Evolutionary conservation across 2,113 vertebrate species (phyloP), one percentile per base, ranked within the genome.

Genomic region (Brienomyrus longianalis): DNA sequence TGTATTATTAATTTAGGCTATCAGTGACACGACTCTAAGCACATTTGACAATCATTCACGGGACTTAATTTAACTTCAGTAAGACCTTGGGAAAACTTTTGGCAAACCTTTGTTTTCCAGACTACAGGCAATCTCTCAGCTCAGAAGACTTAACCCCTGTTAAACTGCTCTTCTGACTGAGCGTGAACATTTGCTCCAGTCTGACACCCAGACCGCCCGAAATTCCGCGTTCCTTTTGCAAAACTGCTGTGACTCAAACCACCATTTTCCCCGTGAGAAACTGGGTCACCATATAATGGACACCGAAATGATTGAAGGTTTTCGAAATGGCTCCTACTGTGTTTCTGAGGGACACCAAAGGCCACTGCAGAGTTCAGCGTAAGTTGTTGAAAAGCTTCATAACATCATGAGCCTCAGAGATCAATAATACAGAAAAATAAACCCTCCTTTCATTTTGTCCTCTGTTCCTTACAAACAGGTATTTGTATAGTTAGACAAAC

Each of bases 301-400:
- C 74, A 19, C 13, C 4, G 1, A 39, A 39, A 80, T 80, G 74
- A 80, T 80, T 80, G 43, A 80, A 39, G 74, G 74, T 35, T 80
- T 80, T 80, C 5, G 74, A 80, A 35, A 43, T 43, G 74, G 15
- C 74, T 19, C 74, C 35, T 5, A 19, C 74, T 39, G 74, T 80
- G 74, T 80, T 80, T 80, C 74, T 80, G 74, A 80, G 74, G 74
- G 35, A 80, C 39, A 80, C 74, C 0, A n/a, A 27, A 83, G 77
- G 88, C 39, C 88, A 88, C 89, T 74, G 91, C 56, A 90, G 56
- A 80, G 88, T 80, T 80, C 74, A 80, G 17, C 2, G 6, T 39
- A 80, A 19, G 74, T 39, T 80, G 74, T 80, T 43, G 31, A 80
- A 80, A 11, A 80, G 74, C 74, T 80, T 80, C 74, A 35, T 80